Evolutionary conservation across 1,140 invertebrate species (phyloP).

Genomic region (Drosophila tsacasi): DNA sequence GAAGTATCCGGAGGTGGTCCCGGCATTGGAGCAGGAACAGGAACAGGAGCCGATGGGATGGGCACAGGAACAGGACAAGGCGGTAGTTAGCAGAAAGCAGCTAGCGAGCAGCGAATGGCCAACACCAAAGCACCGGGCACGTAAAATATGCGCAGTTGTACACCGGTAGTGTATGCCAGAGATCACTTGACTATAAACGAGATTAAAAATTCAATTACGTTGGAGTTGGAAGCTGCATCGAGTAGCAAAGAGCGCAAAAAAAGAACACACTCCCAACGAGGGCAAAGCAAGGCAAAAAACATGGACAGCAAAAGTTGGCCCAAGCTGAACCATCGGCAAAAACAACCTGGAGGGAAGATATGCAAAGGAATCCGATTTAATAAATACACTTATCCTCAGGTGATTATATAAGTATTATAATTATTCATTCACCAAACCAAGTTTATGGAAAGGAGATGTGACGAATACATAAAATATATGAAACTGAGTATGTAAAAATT

Average conservation of each 20-base stretch:
- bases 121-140: slow-evolving; percentile 50
- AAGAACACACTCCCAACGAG: slow-evolving; percentile 37
- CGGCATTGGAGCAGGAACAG: background rate
- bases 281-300: slow-evolving; percentile 48
- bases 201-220: slow-evolving; percentile 84
- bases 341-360: background rate
- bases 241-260: slow-evolving; percentile 61
- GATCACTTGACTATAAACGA: slow-evolving; percentile 84
- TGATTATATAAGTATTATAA: background rate
- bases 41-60: background rate
- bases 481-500: no score
- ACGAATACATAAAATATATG: no score
- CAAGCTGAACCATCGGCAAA: slow-evolving; percentile 38
- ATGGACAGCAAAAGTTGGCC: slow-evolving; percentile 65
- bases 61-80: slow-evolving; percentile 40
- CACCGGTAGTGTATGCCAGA: slow-evolving; percentile 77
- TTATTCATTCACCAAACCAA: no score
- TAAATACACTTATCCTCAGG: background rate
- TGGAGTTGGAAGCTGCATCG: slow-evolving; percentile 80
- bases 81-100: slow-evolving; percentile 44
- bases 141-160: slow-evolving; percentile 82
- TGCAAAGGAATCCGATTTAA: background rate
- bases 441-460: no score
- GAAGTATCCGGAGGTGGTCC: background rate
- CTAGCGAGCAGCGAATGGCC: slow-evolving; percentile 24